Evolutionary conservation across 1,140 invertebrate species (phyloP).

Genomic region (Achroia grisella): DNA sequence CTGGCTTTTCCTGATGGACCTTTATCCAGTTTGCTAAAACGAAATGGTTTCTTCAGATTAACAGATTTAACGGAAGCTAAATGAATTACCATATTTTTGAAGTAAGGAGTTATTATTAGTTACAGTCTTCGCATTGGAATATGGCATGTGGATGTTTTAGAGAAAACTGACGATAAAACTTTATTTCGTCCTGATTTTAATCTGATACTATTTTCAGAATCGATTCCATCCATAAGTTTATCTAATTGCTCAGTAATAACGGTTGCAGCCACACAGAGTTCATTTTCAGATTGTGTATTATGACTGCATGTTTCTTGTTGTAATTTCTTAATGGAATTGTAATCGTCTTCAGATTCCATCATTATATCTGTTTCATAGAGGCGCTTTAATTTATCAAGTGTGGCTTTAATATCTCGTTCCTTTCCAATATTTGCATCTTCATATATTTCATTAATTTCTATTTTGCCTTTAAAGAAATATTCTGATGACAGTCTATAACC

Average conservation of each 20-base stretch:
- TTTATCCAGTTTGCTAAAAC: constrained; percentile 36
- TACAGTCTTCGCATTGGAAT: constrained; percentile 17
- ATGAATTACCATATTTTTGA: constrained; percentile 16
- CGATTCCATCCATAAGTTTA: constrained; percentile 21
- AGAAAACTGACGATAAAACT: background rate
- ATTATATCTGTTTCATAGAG: constrained; percentile 31
- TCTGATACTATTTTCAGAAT: constrained; percentile 10
- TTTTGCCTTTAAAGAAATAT: constrained; percentile 51
- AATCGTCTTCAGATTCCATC: constrained; percentile 21
- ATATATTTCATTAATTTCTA: constrained; percentile 31
- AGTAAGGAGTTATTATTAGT: constrained; percentile 22
- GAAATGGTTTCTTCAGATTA: constrained; percentile 14
- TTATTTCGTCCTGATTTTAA: constrained; percentile 5
- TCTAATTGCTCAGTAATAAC: constrained; percentile 16
- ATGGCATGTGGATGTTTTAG: constrained; percentile 1
- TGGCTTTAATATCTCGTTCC: constrained; percentile 23
- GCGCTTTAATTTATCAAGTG: constrained; percentile 36
- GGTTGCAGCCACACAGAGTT: constrained; percentile 11
- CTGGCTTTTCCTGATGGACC: constrained; percentile 17
- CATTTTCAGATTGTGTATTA: constrained; percentile 21
- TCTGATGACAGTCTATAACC: constrained; percentile 38
- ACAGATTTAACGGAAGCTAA: constrained; percentile 6
- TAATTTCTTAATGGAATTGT: constrained; percentile 3
- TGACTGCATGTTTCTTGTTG: constrained; percentile 15
- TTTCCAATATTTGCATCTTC: constrained; percentile 29